phyloP scores from a whole-genome alignment of 64 coral and sea anemone species.

The Stichodactyla mertensii region DNA sequence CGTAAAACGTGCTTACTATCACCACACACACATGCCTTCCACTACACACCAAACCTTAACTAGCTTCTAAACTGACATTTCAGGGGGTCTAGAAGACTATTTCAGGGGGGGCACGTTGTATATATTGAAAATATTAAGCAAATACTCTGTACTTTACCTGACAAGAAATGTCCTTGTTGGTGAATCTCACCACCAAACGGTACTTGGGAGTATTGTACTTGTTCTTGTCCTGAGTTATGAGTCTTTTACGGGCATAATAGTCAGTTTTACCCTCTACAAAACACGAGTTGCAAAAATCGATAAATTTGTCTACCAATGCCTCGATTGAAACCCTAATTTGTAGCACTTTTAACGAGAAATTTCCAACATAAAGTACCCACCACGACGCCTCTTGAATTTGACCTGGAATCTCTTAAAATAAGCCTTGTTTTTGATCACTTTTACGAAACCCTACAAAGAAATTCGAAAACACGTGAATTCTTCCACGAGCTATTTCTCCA shows the following conservation, averaged over 20 bases:
- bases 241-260: conserved; percentile 91
- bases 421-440: conserved; percentile 99
- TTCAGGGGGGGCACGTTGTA: neutral
- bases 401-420: conserved; percentile 99
- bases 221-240: conserved; percentile 99
- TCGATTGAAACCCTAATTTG: neutral
- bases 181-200: conserved; percentile 92
- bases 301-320: neutral
- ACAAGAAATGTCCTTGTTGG: conserved; percentile 95
- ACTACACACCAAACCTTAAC: neutral
- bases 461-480: conserved; percentile 35
- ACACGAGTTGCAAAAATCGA: neutral
- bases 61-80: neutral
- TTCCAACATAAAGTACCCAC: conserved; percentile 24
- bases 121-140: neutral
- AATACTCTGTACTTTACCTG: conserved; percentile 53
- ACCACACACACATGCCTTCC: neutral
- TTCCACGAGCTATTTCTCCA: neutral
- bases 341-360: neutral
- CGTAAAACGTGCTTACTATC: too few relatives aligned
- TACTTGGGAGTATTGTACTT: conserved; percentile 99
- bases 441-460: conserved; percentile 85
- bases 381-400: conserved; percentile 91
- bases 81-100: neutral
- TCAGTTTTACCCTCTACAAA: conserved; percentile 97